Base-by-base conservation (phyloP, 2,797 vertebrate genomes). In the Sebastes nivosus region DNA sequence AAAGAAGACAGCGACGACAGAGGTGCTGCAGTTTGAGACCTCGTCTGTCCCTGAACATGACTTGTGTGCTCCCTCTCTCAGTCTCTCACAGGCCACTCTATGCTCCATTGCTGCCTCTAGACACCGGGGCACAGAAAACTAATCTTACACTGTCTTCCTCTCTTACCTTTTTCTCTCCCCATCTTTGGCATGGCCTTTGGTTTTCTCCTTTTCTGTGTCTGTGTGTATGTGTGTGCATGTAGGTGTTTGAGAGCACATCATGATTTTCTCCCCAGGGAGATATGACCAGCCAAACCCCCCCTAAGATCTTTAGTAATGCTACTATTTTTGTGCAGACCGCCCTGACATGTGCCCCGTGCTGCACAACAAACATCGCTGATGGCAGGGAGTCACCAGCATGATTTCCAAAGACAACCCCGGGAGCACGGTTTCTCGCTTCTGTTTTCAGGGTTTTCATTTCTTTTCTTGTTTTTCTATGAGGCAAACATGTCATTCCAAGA, bases 291-390 rank as follows among this genome's bases (percentile, higher is more conserved):
- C 80, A 68, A 83, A 75, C 67, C 70, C 50, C 72, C 63, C 57
- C 57, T 65, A 79, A 87, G 81, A 84, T 87, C 72, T 75, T 81
- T 32, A 71, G 84, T 86, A 85, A 84, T 85, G 72, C 84, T 77
- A 13, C 90, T 88, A 84, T 90, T 92, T 90, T 76, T 72, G 81
- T 75, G 77, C 79, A 73, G 82, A 67, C 79, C 86, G 86, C 61
- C 78, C 84, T 29, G 58, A 57, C 84, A 78, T 38, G 73, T 64
- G 80, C 80, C 80, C 83, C 10, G 34, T 54, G 75, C 80, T 57
- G 75, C 79, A 88, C 80, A 87, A 32, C 80, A 83, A 91, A 89
- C 86, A 80, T 22, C 2, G 34, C 86, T 88, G 87, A 91, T 83
- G 81, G 83, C 80, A 79, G 77, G 78, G 71, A 84, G 79, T 69